Percentiles rank a stretch among this genome's conserved stretches.
Evolutionary conservation across 2,888 invertebrate genomes (phyloP).

Genomic region (Ferrisia virgata): DNA sequence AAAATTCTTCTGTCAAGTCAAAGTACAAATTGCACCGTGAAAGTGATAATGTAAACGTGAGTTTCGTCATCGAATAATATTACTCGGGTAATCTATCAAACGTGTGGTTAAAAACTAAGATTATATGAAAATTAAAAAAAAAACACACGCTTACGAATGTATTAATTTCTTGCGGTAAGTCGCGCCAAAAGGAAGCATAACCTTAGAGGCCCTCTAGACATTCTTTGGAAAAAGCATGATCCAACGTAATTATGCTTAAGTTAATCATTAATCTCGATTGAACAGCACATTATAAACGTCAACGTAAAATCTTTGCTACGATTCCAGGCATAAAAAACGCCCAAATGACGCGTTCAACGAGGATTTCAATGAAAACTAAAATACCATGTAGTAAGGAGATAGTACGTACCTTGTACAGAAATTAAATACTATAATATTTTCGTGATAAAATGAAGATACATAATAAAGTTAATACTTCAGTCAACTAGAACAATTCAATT

Average conservation of each 20-base stretch:
- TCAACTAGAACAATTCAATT: background rate
- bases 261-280: background rate
- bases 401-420: background rate
- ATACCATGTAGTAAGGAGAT: background rate
- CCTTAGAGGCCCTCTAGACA: conserved; percentile 45
- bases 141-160: background rate
- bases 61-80: background rate
- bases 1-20: background rate
- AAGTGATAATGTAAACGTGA: background rate
- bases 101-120: background rate
- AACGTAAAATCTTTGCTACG: background rate
- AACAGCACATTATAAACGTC: background rate
- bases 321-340: background rate
- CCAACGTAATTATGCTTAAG: background rate
- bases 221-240: conserved; percentile 39
- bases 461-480: background rate
- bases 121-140: background rate
- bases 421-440: conserved; percentile 40
- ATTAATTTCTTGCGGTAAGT: background rate
- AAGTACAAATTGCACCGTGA: background rate
- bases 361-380: background rate
- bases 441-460: conserved; percentile 21
- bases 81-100: background rate
- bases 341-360: background rate
- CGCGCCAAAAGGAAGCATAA: background rate